phyloP scores from a whole-genome alignment of 2,888 invertebrate species.

The Limnephilus auricula region DNA sequence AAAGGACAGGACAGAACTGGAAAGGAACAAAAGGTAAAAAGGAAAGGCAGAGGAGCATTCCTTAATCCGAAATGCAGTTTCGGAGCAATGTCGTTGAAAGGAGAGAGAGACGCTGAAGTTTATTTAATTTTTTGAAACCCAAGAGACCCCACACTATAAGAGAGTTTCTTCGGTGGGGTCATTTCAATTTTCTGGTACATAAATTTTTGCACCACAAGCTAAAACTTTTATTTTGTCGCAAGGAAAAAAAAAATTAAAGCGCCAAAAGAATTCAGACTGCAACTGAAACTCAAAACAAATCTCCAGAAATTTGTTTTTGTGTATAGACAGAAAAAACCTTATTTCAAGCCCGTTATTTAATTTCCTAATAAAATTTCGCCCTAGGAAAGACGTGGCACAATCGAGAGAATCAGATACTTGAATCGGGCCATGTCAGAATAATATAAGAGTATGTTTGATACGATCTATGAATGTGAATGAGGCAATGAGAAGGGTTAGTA shows the following conservation, averaged over 20 bases:
- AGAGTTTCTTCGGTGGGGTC: not conserved
- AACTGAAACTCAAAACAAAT: not conserved
- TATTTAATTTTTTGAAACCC: not conserved
- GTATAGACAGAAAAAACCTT: too few relatives aligned
- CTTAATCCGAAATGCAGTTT: not conserved
- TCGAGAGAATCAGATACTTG: too few relatives aligned
- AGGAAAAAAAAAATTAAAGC: not conserved
- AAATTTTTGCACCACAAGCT: not conserved
- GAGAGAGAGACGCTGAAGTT: not conserved
- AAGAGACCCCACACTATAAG: not conserved
- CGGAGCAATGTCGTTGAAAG: not conserved
- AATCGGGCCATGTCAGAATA: too few relatives aligned
- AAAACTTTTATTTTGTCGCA: not conserved
- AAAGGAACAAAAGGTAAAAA: not conserved
- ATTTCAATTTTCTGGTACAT: not conserved
- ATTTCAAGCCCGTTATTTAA: too few relatives aligned
- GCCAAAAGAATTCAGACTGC: not conserved
- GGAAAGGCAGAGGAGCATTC: not conserved
- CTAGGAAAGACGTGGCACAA: too few relatives aligned
- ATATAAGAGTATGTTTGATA: too few relatives aligned
- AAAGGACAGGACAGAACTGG: not conserved
- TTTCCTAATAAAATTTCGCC: too few relatives aligned
- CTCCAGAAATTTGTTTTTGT: not conserved
- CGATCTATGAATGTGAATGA: too few relatives aligned
- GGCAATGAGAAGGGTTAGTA: too few relatives aligned